These are phyloP conservation scores for Cremastinae sp. DNA, from an alignment of 2,888 invertebrate species.

Conservation along the genomic window DNA sequence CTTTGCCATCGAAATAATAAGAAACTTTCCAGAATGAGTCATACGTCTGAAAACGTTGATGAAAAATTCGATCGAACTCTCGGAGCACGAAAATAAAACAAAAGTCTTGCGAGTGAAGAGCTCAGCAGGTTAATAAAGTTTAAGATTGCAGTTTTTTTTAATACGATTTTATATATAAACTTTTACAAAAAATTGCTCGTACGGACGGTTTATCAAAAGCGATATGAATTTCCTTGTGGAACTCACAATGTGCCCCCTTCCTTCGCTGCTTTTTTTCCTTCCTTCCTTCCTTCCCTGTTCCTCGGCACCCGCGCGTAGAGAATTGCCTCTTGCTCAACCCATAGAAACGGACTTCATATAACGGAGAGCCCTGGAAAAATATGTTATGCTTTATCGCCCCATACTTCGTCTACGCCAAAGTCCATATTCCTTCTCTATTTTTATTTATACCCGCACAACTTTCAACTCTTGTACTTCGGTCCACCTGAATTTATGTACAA, in stretches of 20 bases:
- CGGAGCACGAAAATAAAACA: conserved; percentile 11
- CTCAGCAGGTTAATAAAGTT: conserved; percentile 47
- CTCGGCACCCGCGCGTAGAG: neutral
- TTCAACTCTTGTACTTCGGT: conserved; percentile 15
- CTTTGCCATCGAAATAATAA: neutral
- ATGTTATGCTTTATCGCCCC: conserved; percentile 60
- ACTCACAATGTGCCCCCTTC: neutral
- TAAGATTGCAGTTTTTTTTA: conserved; percentile 50
- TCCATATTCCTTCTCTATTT: conserved; percentile 15
- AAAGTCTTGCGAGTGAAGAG: conserved; percentile 11
- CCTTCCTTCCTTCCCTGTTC: neutral
- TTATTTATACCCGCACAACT: conserved; percentile 23
- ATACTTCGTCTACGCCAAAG: conserved; percentile 53
- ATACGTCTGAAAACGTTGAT: neutral
- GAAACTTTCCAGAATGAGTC: neutral
- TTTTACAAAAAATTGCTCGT: no score
- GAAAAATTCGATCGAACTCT: conserved; percentile 8
- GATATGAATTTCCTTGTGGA: conserved; percentile 23
- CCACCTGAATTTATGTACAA: conserved; percentile 38
- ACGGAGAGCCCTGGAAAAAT: conserved; percentile 46
- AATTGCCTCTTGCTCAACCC: conserved; percentile 33
- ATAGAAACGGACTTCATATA: conserved; percentile 27
- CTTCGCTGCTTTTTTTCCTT: no score
- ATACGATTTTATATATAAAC: neutral
- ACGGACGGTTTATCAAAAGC: conserved; percentile 18